Base-by-base conservation (phyloP, 2,888 invertebrate species). In the Tetramorium bicarinatum region DNA sequence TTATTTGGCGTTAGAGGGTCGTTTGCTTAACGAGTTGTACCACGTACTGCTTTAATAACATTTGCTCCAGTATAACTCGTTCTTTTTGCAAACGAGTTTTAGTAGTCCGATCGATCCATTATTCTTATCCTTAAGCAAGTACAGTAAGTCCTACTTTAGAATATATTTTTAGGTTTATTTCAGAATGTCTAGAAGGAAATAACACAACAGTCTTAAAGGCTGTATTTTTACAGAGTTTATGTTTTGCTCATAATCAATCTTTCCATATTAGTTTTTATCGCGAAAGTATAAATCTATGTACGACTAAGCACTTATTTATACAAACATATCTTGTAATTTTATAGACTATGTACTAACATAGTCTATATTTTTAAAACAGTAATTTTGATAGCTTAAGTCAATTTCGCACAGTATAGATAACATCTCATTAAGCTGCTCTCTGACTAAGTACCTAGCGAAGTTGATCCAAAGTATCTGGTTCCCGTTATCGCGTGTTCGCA, bases 401-500 rank as follows among this genome's bases (percentile, higher is more conserved):
- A 77, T 67, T 67, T 66, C 9, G 13, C 38, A 47, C 0, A 4
- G 21, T 52, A 52, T 62, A 66, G 21, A 38, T 64, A 76, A 76
- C 25, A 66, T 76, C 76, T 66, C 66, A 67, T 67, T 67, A 77
- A 77, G 13, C 41, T 77, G 29, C 34, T 77, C 25, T 18, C 44
- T 59, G 44, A 79, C 47, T 71, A 71, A 72, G 34, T 79, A 71
- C 8, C 34, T 21, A 21, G 21, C 59, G 0, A 79, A 71, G 71
- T 59, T 72, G 71, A 71, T 61, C 38, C 72, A 81, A 83, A 84
- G 85, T 87, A 85, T 69, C 72, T 75, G 83, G 56, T 34, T 67
- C 49, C 79, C 64, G 82, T 88, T 86, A 84, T 85, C 71, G n/a
- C 41, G 49, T 38, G 61, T 21, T 25, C 59, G 47, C 2, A 54